A percentile compares a stretch with the other conserved stretches of the same genome.
Conservation (phyloP, 92 coral and sea anemone species). For the Metridium senile region DNA sequence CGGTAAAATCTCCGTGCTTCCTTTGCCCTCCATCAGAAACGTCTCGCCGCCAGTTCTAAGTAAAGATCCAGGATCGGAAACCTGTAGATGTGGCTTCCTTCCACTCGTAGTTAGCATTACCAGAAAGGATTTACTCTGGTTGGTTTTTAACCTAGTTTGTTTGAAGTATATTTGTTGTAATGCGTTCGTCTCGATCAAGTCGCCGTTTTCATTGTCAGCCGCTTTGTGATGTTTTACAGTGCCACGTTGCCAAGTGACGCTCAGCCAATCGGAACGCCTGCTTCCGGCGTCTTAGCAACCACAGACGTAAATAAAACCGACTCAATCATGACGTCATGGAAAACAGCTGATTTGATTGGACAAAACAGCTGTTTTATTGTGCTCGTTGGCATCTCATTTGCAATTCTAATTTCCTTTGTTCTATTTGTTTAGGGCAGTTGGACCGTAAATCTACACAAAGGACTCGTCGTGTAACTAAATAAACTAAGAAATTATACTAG, state of each 20-base stretch:
- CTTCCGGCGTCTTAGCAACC: conserved; percentile 92
- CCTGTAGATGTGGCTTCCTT: conserved; percentile 87
- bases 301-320: conserved; percentile 86
- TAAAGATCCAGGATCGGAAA: conserved; percentile 83
- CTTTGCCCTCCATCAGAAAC: conserved; percentile 86
- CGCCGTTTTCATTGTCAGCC: conserved; percentile 66
- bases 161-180: conserved; percentile 35
- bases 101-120: conserved; percentile 85
- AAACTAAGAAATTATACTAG: background rate
- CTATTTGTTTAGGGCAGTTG: background rate
- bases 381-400: background rate
- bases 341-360: conserved; percentile 14
- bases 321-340: conserved; percentile 49
- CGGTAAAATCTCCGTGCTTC: conserved; percentile 89
- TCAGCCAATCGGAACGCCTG: conserved; percentile 88
- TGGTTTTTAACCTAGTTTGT: conserved; percentile 31
- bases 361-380: background rate
- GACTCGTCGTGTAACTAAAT: no score
- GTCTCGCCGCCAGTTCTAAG: conserved; percentile 82
- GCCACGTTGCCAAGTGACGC: conserved; percentile 97
- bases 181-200: conserved; percentile 16
- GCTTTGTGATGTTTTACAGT: conserved; percentile 92
- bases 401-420: conserved; percentile 6
- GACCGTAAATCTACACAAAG: background rate
- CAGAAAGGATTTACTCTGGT: conserved; percentile 9